phyloP scores from a whole-genome alignment of 1,140 invertebrate genomes.

The Drosophila carrolli region DNA sequence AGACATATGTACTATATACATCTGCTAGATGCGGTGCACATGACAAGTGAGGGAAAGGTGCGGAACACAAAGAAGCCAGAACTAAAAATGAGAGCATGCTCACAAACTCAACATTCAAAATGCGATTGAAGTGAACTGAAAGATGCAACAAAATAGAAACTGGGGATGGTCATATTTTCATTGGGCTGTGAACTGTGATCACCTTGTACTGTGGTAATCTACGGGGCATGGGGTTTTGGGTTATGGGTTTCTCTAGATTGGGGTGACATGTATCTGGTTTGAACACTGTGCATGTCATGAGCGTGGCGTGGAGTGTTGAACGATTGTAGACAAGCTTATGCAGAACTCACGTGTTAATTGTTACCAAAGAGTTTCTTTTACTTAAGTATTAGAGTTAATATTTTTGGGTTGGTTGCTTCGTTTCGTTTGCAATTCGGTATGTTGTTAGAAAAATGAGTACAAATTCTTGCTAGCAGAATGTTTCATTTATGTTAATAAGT shows the following conservation, averaged over 20 bases:
- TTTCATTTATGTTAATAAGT: slow-evolving; percentile 42
- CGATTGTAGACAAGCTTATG: slow-evolving; percentile 76
- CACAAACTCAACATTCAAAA: slow-evolving; percentile 26
- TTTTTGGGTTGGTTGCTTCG: slow-evolving; percentile 41
- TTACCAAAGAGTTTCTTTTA: slow-evolving; percentile 65
- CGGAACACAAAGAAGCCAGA: slow-evolving; percentile 74
- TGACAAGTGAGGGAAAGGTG: slow-evolving; percentile 31
- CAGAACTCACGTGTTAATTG: slow-evolving; percentile 79
- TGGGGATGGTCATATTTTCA: background rate
- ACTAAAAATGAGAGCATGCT: slow-evolving; percentile 35
- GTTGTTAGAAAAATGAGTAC: slow-evolving; percentile 65
- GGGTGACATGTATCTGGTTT: slow-evolving; percentile 20
- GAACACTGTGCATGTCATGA: slow-evolving; percentile 73
- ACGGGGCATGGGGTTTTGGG: slow-evolving; percentile 8
- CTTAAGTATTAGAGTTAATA: slow-evolving; percentile 59
- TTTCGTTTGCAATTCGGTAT: slow-evolving; percentile 27
- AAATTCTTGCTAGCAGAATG: slow-evolving; percentile 59
- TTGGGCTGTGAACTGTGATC: slow-evolving; percentile 19
- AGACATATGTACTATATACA: slow-evolving; percentile 16
- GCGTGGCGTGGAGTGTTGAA: slow-evolving; percentile 65
- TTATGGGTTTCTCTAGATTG: slow-evolving; percentile 3
- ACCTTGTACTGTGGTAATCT: slow-evolving; percentile 17
- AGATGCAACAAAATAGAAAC: slow-evolving; percentile 47
- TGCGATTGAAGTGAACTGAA: slow-evolving; percentile 43
- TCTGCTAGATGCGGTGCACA: slow-evolving; percentile 27